Conservation (phyloP, 2,888 invertebrate species). For the Lydus trimaculatus region DNA sequence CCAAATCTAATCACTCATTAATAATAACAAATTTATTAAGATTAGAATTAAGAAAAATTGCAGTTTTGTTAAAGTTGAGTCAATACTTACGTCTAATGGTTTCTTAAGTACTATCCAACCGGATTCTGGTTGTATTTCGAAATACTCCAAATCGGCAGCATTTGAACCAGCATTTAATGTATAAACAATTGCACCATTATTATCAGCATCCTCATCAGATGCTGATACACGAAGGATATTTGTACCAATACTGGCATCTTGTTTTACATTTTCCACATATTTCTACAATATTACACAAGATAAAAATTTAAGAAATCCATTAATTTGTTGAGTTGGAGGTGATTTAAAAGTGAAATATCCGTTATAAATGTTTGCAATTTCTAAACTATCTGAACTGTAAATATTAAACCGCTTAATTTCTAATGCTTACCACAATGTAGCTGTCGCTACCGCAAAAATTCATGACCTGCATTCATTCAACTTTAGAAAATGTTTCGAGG, state of each 20-base stretch:
- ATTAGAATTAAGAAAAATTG: too few relatives aligned
- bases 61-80: neutral
- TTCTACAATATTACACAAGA: constrained; percentile 84
- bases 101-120: constrained; percentile 97
- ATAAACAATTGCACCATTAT: constrained; percentile 94
- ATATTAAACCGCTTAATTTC: too few relatives aligned
- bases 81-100: constrained; percentile 92
- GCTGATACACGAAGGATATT: constrained; percentile 94
- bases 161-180: constrained; percentile 89
- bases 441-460: too few relatives aligned
- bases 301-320: too few relatives aligned
- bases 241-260: constrained; percentile 94
- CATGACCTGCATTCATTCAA: too few relatives aligned
- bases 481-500: too few relatives aligned
- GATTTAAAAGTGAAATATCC: neutral
- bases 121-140: constrained; percentile 95
- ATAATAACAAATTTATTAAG: too few relatives aligned
- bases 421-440: too few relatives aligned
- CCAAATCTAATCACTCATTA: constrained; percentile 10
- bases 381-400: too few relatives aligned
- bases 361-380: too few relatives aligned
- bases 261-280: constrained; percentile 97
- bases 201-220: constrained; percentile 96
- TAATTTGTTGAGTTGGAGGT: constrained; percentile 22
- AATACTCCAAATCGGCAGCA: constrained; percentile 90